Percentiles rank a stretch among this genome's conserved stretches.
Evolutionary conservation across 2,797 vertebrate species (phyloP).

Genomic region (Potorous gilbertii): DNA sequence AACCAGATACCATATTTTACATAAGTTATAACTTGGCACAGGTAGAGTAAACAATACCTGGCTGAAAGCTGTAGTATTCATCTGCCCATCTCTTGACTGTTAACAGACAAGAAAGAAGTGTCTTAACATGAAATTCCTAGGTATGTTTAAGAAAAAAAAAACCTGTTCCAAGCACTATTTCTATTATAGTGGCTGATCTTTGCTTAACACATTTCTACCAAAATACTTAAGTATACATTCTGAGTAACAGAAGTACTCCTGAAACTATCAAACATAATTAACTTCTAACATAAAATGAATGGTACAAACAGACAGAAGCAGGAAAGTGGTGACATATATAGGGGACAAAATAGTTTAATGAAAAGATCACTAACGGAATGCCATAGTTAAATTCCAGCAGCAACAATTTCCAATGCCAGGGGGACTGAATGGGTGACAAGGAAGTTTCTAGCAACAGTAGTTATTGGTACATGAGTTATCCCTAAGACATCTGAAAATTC

Average conservation of each 20-base stretch:
- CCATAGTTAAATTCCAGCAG: neutral
- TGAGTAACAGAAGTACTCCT: neutral
- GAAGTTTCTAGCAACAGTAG: neutral
- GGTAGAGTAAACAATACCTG: neutral
- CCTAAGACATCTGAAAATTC: neutral
- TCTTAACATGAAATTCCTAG: constrained; percentile 1
- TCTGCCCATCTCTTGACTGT: neutral
- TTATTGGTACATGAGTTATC: neutral
- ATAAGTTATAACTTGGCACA: neutral
- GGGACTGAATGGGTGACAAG: neutral
- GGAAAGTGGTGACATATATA: neutral
- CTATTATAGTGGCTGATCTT: neutral
- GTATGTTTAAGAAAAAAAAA: constrained; percentile 11
- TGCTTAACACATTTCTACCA: neutral
- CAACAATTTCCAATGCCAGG: neutral
- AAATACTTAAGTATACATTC: neutral
- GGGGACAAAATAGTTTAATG: neutral
- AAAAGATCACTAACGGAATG: neutral
- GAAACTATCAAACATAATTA: neutral
- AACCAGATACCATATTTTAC: neutral
- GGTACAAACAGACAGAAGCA: neutral
- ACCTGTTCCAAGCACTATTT: neutral
- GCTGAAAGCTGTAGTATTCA: neutral
- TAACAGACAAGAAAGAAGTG: neutral
- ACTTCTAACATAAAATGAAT: neutral